phyloP scores from a whole-genome alignment of 2,113 vertebrate genomes.

The Caretta caretta region DNA sequence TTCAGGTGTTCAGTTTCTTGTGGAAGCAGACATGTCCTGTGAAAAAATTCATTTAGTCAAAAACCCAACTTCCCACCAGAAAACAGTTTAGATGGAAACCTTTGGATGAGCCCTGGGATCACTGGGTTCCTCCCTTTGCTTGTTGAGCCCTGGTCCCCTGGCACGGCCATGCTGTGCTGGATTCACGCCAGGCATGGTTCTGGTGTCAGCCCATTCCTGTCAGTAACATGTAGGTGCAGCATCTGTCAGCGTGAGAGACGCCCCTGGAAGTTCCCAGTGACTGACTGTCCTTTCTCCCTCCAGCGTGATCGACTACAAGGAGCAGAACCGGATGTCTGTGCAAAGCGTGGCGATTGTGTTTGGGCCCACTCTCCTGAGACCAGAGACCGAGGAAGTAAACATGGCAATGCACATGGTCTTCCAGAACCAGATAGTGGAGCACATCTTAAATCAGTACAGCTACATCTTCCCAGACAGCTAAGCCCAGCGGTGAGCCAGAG shows the following conservation, averaged over 20 bases:
- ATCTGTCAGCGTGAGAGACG: not conserved
- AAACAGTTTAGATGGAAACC: not conserved
- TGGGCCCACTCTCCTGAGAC: constrained; percentile 92
- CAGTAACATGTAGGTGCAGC: not conserved
- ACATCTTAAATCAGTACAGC: constrained; percentile 89
- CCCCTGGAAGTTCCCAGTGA: not conserved
- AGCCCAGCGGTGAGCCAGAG: not conserved
- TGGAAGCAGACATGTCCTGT: not conserved
- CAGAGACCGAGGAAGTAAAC: constrained; percentile 85
- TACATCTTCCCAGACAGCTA: constrained; percentile 84
- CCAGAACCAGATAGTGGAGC: constrained; percentile 98
- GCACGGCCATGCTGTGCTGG: not conserved
- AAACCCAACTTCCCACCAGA: not conserved
- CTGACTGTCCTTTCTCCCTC: fast-evolving
- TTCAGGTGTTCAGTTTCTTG: not conserved
- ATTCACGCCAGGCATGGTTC: not conserved
- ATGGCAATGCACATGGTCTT: constrained; percentile 95
- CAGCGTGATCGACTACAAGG: constrained; percentile 87
- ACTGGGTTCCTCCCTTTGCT: not conserved
- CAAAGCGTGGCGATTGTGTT: constrained; percentile 96
- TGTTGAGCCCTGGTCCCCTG: not conserved
- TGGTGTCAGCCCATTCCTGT: not conserved
- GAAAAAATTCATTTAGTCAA: not conserved
- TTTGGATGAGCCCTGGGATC: not conserved
- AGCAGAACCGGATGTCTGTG: constrained; percentile 93